Conservation (phyloP, 2,113 vertebrate species). For the Suncus etruscus region DNA sequence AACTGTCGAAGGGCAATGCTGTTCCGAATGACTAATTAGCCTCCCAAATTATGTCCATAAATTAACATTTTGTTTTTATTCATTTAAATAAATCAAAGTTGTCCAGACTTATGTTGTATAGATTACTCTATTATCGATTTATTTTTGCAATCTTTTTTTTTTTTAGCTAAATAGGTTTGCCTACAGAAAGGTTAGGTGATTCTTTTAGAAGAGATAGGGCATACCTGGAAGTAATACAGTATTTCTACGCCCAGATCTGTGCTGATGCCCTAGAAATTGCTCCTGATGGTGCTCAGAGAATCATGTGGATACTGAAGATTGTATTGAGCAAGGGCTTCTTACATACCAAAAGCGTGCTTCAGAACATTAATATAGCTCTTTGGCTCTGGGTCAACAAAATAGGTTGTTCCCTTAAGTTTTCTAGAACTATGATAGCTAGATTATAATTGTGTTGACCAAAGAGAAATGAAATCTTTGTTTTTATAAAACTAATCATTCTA, state of each 20-base stretch:
- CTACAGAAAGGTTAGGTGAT: slow-evolving; percentile 27
- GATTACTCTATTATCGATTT: slow-evolving; percentile 62
- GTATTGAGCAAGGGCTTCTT: no score
- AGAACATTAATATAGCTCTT: no score
- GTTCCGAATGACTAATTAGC: slow-evolving; percentile 83
- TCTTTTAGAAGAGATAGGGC: neutral
- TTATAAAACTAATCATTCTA: neutral
- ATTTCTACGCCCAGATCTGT: no score
- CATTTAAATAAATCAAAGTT: slow-evolving; percentile 82
- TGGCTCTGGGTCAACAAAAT: neutral
- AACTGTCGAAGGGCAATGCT: slow-evolving; percentile 79
- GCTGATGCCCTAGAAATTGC: no score
- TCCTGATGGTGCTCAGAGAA: no score
- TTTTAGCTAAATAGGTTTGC: slow-evolving; percentile 50
- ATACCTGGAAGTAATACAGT: no score
- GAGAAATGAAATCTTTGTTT: no score
- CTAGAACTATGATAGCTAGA: neutral
- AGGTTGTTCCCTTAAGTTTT: slow-evolving; percentile 1
- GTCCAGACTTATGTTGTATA: slow-evolving; percentile 59
- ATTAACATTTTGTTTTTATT: slow-evolving; percentile 83
- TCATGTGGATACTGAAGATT: no score
- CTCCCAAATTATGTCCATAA: slow-evolving; percentile 81
- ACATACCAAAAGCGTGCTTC: no score
- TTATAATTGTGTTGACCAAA: neutral
- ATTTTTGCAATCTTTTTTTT: slow-evolving; percentile 33